Conservation (phyloP, 2,113 vertebrate genomes). For the Tetraodon nigroviridis region DNA sequence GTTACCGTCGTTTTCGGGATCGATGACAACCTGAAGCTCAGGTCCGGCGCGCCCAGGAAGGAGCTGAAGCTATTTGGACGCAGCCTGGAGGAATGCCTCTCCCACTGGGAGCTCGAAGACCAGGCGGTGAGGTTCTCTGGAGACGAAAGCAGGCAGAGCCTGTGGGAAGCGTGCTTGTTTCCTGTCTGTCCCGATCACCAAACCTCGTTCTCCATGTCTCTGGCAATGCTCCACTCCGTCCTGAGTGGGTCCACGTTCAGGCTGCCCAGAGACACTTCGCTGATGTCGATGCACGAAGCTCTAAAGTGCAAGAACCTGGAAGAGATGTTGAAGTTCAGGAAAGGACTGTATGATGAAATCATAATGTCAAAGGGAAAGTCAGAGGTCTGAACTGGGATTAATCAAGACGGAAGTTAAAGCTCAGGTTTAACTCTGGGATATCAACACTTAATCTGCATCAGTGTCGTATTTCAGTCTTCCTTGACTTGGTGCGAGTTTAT, state of each 20-base stretch:
- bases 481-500: no score
- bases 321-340: conserved; percentile 84
- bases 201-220: conserved; percentile 72
- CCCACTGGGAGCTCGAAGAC: conserved; percentile 72
- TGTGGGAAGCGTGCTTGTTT: conserved; percentile 88
- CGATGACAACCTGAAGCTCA: conserved; percentile 79
- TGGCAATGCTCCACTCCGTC: conserved; percentile 79
- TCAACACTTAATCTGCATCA: not conserved
- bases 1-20: conserved; percentile 80
- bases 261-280: conserved; percentile 49
- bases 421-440: not conserved
- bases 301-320: conserved; percentile 80
- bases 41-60: conserved; percentile 56
- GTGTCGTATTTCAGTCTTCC: not conserved
- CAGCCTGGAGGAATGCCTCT: conserved; percentile 71
- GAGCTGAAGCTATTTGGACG: conserved; percentile 74
- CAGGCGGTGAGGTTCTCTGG: conserved; percentile 77
- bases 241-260: conserved; percentile 47
- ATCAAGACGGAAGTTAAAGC: not conserved
- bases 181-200: conserved; percentile 76
- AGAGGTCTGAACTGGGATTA: not conserved
- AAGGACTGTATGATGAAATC: conserved; percentile 77
- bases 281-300: conserved; percentile 85
- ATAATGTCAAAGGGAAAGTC: conserved; percentile 31
- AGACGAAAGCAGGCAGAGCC: conserved; percentile 49